These are phyloP conservation scores for Adelges cooleyi DNA, from an alignment of 1,140 invertebrate genomes.

Conservation along the genomic window DNA sequence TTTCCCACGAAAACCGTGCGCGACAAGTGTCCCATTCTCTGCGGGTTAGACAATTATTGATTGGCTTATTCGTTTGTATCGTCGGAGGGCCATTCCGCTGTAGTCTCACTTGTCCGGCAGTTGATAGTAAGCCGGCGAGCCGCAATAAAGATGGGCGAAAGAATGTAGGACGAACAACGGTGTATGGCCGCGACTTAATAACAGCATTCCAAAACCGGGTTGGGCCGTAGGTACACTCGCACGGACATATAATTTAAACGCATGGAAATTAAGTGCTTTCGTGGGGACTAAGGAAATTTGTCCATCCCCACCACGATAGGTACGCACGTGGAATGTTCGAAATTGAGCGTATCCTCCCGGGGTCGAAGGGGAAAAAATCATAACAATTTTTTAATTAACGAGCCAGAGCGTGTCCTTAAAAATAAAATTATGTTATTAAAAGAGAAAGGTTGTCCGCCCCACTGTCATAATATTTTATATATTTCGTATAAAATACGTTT, in stretches of 20 bases:
- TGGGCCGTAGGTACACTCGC: not conserved
- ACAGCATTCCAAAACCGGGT: constrained; percentile 27
- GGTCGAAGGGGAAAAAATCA: too few relatives aligned
- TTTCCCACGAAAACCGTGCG: not conserved
- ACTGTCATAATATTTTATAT: too few relatives aligned
- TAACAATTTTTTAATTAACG: too few relatives aligned
- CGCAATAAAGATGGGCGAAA: constrained; percentile 25
- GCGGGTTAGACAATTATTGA: too few relatives aligned
- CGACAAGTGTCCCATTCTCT: not conserved
- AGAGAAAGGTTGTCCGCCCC: too few relatives aligned
- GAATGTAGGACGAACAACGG: constrained; percentile 29
- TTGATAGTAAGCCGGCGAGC: not conserved
- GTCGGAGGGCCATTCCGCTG: too few relatives aligned
- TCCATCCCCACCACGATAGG: not conserved
- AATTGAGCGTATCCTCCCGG: too few relatives aligned
- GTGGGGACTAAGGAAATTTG: not conserved
- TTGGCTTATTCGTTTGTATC: too few relatives aligned
- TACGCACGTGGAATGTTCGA: too few relatives aligned
- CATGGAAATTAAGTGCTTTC: constrained; percentile 13
- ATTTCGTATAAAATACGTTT: not conserved
- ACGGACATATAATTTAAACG: not conserved
- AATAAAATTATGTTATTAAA: too few relatives aligned
- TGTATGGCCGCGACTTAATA: constrained; percentile 5
- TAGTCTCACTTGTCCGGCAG: not conserved
- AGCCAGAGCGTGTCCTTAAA: too few relatives aligned